phyloP scores from a whole-genome alignment of 2,888 invertebrate genomes.

The Dryocosmus kuriphilus region DNA sequence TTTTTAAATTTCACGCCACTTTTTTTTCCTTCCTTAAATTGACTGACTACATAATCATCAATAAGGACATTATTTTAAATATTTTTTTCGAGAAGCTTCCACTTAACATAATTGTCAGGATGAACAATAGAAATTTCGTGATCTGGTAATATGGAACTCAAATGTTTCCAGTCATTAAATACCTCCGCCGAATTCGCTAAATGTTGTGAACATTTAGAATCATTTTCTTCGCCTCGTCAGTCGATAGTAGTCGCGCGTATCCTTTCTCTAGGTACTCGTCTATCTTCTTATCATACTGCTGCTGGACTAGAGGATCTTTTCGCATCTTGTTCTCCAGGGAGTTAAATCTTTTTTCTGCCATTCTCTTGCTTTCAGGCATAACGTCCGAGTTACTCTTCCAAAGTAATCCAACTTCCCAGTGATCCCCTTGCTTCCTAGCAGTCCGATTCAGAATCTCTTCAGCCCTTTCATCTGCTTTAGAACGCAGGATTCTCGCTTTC shows the following conservation, averaged over 20 bases:
- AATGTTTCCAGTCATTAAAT: too few relatives aligned
- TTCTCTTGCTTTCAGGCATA: background rate
- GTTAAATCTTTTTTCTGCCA: background rate
- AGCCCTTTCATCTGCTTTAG: background rate
- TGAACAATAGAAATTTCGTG: too few relatives aligned
- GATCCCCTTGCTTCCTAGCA: background rate
- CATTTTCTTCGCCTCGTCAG: background rate
- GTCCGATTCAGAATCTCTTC: background rate
- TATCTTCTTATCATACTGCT: background rate
- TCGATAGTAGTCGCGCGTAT: background rate
- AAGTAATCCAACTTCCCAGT: background rate
- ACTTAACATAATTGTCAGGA: too few relatives aligned
- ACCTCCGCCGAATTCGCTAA: too few relatives aligned
- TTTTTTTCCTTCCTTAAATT: too few relatives aligned
- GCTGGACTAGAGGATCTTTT: background rate
- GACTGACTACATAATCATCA: too few relatives aligned
- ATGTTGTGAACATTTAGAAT: too few relatives aligned
- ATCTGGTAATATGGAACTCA: too few relatives aligned
- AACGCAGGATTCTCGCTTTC: background rate
- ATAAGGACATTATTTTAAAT: too few relatives aligned
- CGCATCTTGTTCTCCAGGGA: background rate
- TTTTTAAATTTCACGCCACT: too few relatives aligned
- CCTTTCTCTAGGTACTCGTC: background rate
- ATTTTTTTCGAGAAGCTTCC: too few relatives aligned
- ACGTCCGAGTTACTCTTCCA: background rate